Evolutionary conservation across 2,797 vertebrate genomes (phyloP), one percentile per base, ranked within the genome.

Genomic region (Danio kyathit): DNA sequence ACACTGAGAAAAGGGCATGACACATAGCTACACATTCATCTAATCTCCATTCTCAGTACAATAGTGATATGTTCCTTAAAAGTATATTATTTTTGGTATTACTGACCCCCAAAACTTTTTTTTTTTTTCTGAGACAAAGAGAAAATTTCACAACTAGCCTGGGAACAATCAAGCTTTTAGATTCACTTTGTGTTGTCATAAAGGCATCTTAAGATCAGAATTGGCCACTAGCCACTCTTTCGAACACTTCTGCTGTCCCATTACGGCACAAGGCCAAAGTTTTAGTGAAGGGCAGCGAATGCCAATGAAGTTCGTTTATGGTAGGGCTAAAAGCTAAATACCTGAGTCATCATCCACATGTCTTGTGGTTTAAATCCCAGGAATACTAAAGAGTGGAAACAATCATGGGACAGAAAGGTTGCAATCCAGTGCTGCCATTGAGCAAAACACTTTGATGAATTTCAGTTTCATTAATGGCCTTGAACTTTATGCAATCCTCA

Each of bases 401-500:
- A 49, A 67, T 67, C 46, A 49, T 7, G 13, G 19, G 46, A 67
- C 0, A 0, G 5, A 67, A 59, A 40, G 9, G 14, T 44, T 54
- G 54, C 16, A 17, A 66, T 69, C 12, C 8, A 16, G 41, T 8
- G 4, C 19, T 67, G 41, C 19, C 41, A 17, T 44, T 76, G 5
- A n/a, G 43, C 14, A 14, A 7, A 46, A 52, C 14, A 7, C 44
- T 16, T 29, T 41, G 49, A 48, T 41, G 6, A 40, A 60, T 60
- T 69, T 54, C 16, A 19, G 7, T 78, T 78, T 13, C 54, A 19
- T 78, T 49, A 40, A 44, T 49, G 21, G 21, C 54, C 44, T 69
- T 78, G 11, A 69, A 78, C 43, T 78, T 69, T 49, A 48, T 19
- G 29, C 29, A 69, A n/a, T 48, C 11, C 51, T 57, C 21, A 67